Base-by-base conservation (phyloP, 2,797 vertebrate species). In the Cetoscarus ocellatus region DNA sequence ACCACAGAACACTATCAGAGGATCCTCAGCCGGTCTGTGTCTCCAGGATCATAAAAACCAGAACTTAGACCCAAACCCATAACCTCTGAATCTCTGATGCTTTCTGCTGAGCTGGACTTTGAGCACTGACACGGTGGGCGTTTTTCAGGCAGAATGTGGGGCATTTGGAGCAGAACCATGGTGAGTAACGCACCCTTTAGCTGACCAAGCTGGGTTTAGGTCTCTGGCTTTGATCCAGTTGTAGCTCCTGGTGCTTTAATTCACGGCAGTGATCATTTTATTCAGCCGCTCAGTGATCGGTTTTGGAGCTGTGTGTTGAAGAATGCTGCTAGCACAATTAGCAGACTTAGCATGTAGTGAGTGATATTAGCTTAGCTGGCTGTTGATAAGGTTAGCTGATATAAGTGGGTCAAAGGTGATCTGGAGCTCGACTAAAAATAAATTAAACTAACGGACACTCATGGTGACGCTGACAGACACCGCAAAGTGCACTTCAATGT, bases 131-230 rank as follows among this genome's bases (percentile, higher is more conserved):
- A 5, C 50, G 67, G 85, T 70, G 90, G 90, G 84, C 78, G 86
- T 82, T 71, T 73, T 70, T 74, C 3, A 43, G 54, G 18, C 78
- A 90, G 10, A 61, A 96, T 98, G 96, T 93, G 96, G 87, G 89
- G 92, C 59, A 88, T 94, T 71, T 87, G 94, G 45, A 92, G 91
- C 72, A 95, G 93, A 88, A 92, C 88, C 5, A 84, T 92, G 96
- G 97, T 97, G 62, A 96, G 96, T 92, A 75, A 15, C 14, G 15
- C 18, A 8, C n/a, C n/a, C 13, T 57, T 50, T 35, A 44, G 14
- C 8, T 3, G 2, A 19, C 7, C 12, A 0, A 42, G 6, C n/a
- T 11, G 8, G 27, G 60, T 56, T 54, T 45, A 10, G 10, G 1
- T 17, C 10, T 7, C 1, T 8, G 11, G 14, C 1, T 10, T 10